Base-by-base conservation (phyloP, 2,113 vertebrate genomes). In the Oxyruncus cristatus region DNA sequence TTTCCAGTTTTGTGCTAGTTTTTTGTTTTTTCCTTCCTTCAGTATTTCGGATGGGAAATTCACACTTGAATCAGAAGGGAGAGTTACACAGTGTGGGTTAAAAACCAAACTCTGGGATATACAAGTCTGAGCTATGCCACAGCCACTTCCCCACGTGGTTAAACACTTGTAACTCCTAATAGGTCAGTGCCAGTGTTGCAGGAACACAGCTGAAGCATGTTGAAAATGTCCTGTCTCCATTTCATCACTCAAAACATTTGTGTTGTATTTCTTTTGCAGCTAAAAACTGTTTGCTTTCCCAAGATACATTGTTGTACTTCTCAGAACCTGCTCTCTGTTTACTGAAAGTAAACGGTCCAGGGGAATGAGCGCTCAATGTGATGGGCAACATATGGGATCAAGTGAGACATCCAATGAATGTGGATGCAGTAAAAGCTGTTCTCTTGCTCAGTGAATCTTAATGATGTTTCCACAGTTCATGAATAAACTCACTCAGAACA, bases 401-500 rank as follows among this genome's bases (percentile, higher is more conserved):
- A 93, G 88, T 61, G 93, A 94, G 80, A 93, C 86, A 92, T 78
- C 53, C 88, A 49, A 52, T 85, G 79, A 94, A 85, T 86, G 88
- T 75, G 86, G 59, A 92, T 88, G 50, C 39, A 93, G 83, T 42
- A 84, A 95, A 96, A 92, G 73, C 88, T 94, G 93, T 89, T 95
- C 73, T 82, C 93, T 92, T 76, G 56, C 95, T 93, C 92, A 79
- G 66, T 92, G 92, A 96, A 97, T 95, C 70, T 79, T 96, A 96
- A 94, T 94, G 76, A 93, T 65, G 80, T 84, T 96, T 93, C 53
- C 28, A 55, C 1, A 0, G 80, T 79, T 97, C 88, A 75, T 92
- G 83, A 95, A 96, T 91, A 94, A 81, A 76, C 68, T 91, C 59
- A 56, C 52, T 86, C 52, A 66, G 91, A 96, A 94, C 88, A 92